Conservation (phyloP, 1,140 invertebrate genomes). For the Drosophila erecta region DNA sequence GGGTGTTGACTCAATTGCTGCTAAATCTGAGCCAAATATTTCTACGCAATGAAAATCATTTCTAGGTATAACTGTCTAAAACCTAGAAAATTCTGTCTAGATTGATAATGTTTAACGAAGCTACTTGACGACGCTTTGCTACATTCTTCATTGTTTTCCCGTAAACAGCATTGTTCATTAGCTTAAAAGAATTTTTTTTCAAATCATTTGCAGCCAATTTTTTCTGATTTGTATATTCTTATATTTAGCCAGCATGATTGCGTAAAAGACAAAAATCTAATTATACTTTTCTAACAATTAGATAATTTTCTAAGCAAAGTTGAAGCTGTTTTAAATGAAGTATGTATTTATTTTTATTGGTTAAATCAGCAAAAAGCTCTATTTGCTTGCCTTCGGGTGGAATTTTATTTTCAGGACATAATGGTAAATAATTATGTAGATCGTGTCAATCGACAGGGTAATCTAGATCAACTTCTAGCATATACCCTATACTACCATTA, state of each 20-base stretch:
- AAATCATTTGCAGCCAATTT: slow-evolving; percentile 2
- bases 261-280: neutral
- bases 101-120: neutral
- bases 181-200: neutral
- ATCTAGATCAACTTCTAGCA: neutral
- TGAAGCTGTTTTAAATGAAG: slow-evolving; percentile 5
- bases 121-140: neutral
- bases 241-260: neutral
- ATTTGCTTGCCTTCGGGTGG: neutral
- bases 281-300: slow-evolving; percentile 1
- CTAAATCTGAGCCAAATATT: too few relatives aligned
- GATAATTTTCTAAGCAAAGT: neutral
- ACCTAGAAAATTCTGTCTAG: neutral
- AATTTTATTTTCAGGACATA: neutral
- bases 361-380: neutral
- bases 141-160: neutral
- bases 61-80: slow-evolving; percentile 9
- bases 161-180: neutral
- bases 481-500: neutral
- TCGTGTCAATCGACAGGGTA: neutral
- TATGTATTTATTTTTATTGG: neutral
- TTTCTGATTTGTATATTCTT: neutral
- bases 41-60: neutral
- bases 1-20: too few relatives aligned
- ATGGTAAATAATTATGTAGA: neutral